Evolutionary conservation across 2,888 invertebrate genomes (phyloP), one percentile per base, ranked within the genome.

Genomic region (Schizaphis graminum): DNA sequence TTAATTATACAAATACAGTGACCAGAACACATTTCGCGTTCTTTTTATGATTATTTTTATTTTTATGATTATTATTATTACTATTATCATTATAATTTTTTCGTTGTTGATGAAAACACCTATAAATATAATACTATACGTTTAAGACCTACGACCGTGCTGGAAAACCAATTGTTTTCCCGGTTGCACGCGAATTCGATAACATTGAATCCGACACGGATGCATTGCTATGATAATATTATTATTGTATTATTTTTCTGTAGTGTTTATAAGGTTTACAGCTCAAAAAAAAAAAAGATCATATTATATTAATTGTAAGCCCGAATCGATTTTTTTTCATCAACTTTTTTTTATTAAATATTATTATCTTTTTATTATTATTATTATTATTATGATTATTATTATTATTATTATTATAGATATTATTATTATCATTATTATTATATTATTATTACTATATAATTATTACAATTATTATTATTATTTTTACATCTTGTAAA

Each of bases 251-350:
- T 91, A 91, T 84, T 91, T 86, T 67, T 67, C 67, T 44, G 87
- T 92, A 88, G 49, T 77, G 28, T 88, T 92, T 92, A 44, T 89
- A 88, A 88, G 67, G 67, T 67, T 92, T 92, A 92, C 92, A 92
- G 88, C 92, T 92, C 88, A 92, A 92, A 88, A 13, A n/a, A 53
- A 91, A 85, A 91, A 91, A 91, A 91, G 24, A 86, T 57, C 49
- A 87, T 11, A 47, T 88, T 16, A 86, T 61, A 47, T 61, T 90
- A 44, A 35, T 61, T 87, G 92, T 92, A 92, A 91, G 35, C 57
- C 67, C n/a, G 26, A 87, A 88, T 87, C 35, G n/a, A 61, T 56
- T 85, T 85, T 91, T 91, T 91, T 61, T 61, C 90, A 41, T 53
- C 47, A 90, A 85, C 57, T 91, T 28, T 91, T 47, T 91, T 77